Conservation (phyloP, 2,797 vertebrate species). For the Phylloscopus collybita region DNA sequence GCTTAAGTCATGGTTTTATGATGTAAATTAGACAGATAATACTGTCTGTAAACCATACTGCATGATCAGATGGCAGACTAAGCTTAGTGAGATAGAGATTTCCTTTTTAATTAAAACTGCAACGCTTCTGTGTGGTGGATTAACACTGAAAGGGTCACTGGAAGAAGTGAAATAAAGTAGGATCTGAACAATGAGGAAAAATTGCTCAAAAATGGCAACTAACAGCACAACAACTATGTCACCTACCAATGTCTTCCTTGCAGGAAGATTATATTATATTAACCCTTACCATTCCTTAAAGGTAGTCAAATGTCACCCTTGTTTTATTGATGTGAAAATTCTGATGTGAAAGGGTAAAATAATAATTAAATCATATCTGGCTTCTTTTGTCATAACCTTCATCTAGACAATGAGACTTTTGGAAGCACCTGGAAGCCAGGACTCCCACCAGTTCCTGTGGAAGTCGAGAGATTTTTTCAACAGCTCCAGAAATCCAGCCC, state of each 20-base stretch:
- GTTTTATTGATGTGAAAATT: neutral
- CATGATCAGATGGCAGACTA: constrained; percentile 61
- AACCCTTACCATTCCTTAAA: neutral
- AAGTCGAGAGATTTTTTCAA: neutral
- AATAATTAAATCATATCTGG: neutral
- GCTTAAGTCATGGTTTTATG: constrained; percentile 23
- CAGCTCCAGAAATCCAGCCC: neutral
- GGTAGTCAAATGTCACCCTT: neutral
- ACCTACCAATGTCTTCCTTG: neutral
- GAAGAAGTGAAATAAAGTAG: constrained; percentile 46
- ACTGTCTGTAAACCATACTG: constrained; percentile 39
- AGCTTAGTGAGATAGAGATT: constrained; percentile 51
- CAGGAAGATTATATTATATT: neutral
- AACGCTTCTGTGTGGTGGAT: constrained; percentile 41
- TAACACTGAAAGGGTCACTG: constrained; percentile 44
- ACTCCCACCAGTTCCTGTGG: neutral
- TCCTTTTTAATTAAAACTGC: constrained; percentile 68
- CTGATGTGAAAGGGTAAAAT: neutral
- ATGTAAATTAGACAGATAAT: constrained; percentile 67
- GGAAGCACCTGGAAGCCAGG: neutral
- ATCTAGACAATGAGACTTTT: neutral
- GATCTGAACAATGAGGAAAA: neutral
- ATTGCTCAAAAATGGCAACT: neutral
- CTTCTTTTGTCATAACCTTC: neutral
- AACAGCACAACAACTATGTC: neutral